Base-by-base conservation (phyloP, 2,797 vertebrate genomes). In the Cetoscarus ocellatus region DNA sequence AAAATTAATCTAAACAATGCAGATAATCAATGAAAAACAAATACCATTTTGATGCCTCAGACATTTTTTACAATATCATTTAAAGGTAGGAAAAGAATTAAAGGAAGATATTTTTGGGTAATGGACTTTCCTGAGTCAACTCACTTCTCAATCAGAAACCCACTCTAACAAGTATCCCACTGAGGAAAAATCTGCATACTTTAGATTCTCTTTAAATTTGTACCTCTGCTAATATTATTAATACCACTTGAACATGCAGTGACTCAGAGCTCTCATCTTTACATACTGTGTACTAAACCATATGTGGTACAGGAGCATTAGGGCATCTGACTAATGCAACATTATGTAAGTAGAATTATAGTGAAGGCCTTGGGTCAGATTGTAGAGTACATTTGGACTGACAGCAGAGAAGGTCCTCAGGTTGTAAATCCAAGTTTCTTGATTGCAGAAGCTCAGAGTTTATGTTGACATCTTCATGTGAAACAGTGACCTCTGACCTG, bases 401-500 rank as follows among this genome's bases (percentile, higher is more conserved):
- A 79, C 52, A 48, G 51, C 5, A 45, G 69, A 3, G 3, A 65
- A 27, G n/a, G 34, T 61, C 69, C 17, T 27, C 10, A 39, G 44
- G 45, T 51, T 63, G 39, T 55, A 50, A 44, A 67, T 67, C 14
- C 15, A 56, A 27, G 6, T 19, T 40, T 34, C 9, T 47, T 67
- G 42, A 12, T 70, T 75, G n/a, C 65, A 67, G 51, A 3, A 44
- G 36, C 47, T 48, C 43, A 36, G 19, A 50, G 8, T 67, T 40
- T 12, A 3, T 58, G 27, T 19, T 6, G 3, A 19, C 17, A 7
- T 13, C 42, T 39, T 65, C 19, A 45, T 61, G 52, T 19, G 14
- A 45, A 14, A 19, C 17, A 40, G 1, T 56, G 64, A 85, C 73
- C 84, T 74, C 1, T 62, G 57, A 79, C 72, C 59, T 70, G 73